Percentiles rank a stretch among this genome's conserved stretches.
phyloP scores from a whole-genome alignment of 2,888 invertebrate genomes.

The Resseliella maxima region DNA sequence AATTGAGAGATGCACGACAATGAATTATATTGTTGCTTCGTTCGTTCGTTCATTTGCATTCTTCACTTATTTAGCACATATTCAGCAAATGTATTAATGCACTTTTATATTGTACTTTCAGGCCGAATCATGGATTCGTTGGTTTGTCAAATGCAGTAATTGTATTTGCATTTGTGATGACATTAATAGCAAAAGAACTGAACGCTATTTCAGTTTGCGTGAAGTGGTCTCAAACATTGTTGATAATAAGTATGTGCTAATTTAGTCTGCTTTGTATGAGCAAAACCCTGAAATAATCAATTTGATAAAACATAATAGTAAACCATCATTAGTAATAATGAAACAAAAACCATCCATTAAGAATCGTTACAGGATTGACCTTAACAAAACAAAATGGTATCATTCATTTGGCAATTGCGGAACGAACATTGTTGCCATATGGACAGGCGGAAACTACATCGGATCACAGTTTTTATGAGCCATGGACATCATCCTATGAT shows the following conservation, averaged over 20 bases:
- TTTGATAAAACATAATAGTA: background rate
- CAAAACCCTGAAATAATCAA: slow-evolving; percentile 59
- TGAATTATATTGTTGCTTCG: background rate
- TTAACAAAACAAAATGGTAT: slow-evolving; percentile 76
- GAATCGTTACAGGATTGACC: slow-evolving; percentile 79
- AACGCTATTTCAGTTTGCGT: slow-evolving; percentile 69
- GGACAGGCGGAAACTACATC: slow-evolving; percentile 69
- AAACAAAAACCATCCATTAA: slow-evolving; percentile 62
- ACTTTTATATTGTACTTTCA: background rate
- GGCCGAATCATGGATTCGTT: slow-evolving; percentile 69
- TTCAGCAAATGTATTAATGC: background rate
- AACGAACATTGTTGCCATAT: slow-evolving; percentile 72
- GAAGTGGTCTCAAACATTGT: slow-evolving; percentile 63
- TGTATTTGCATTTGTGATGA: slow-evolving; percentile 72
- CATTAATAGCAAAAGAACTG: slow-evolving; percentile 65
- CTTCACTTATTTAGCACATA: background rate
- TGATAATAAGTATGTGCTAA: slow-evolving; percentile 61
- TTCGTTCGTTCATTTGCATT: background rate
- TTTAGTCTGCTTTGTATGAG: background rate
- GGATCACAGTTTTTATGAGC: background rate
- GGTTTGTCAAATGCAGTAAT: slow-evolving; percentile 71
- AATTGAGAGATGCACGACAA: background rate
- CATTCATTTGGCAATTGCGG: slow-evolving; percentile 79
- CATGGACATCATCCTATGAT: slow-evolving; percentile 18
- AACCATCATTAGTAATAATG: background rate